Evolutionary conservation across 2,888 invertebrate genomes (phyloP).

Genomic region (Autographa pulchrina): DNA sequence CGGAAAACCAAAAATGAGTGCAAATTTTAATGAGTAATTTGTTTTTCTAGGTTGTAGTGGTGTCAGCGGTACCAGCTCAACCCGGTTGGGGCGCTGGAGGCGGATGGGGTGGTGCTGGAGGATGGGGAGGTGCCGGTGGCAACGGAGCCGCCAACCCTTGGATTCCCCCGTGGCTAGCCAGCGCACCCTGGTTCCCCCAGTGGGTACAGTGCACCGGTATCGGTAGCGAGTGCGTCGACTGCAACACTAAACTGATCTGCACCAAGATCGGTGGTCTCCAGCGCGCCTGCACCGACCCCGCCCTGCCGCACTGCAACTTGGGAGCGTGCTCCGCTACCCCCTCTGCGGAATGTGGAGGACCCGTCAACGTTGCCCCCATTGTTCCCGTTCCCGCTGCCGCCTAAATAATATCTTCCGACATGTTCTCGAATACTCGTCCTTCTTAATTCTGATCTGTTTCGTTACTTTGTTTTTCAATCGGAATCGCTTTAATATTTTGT

Average conservation of each 20-base stretch:
- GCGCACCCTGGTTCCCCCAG: constrained; percentile 80
- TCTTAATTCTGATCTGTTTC: background rate
- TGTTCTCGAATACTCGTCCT: constrained; percentile 22
- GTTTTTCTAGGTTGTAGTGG: constrained; percentile 70
- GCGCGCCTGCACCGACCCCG: constrained; percentile 78
- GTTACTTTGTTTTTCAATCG: background rate
- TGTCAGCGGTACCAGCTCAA: constrained; percentile 72
- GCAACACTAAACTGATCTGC: constrained; percentile 79
- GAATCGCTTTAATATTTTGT: background rate
- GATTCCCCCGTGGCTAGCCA: constrained; percentile 82
- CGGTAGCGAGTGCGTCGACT: constrained; percentile 77
- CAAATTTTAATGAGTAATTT: background rate
- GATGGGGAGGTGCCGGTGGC: constrained; percentile 33
- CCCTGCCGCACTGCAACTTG: constrained; percentile 81
- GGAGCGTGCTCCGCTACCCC: constrained; percentile 86
- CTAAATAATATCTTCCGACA: background rate
- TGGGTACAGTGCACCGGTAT: constrained; percentile 79
- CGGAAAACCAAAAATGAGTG: too few relatives aligned
- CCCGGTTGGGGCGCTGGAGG: constrained; percentile 55
- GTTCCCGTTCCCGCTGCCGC: constrained; percentile 21
- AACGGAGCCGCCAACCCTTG: constrained; percentile 74
- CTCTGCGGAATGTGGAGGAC: constrained; percentile 70
- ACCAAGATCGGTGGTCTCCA: constrained; percentile 81
- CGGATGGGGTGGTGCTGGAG: constrained; percentile 54
- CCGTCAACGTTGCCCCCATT: constrained; percentile 37